Evolutionary conservation across 2,113 vertebrate species (phyloP), one percentile per base, ranked within the genome.

Genomic region (Bagarius yarrelli): DNA sequence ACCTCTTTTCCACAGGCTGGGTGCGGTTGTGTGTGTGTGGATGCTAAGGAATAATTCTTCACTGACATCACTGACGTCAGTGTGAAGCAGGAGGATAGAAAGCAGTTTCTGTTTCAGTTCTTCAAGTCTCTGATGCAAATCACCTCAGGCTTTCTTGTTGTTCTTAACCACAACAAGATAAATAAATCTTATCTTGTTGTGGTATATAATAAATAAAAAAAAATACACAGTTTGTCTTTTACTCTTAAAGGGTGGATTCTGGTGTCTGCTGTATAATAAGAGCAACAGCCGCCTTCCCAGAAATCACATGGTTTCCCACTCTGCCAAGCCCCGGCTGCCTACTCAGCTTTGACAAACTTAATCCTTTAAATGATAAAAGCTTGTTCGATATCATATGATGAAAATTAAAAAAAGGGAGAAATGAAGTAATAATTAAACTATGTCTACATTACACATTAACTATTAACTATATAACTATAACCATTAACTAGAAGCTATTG

Each of bases 221-320:
- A 8, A 47, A 47, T 9, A 47, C 44, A 6, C 11, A 8, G 1
- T 47, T 66, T n/a, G n/a, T 59, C 23, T 23, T 23, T 66, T 12
- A 13, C 19, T 36, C 5, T 23, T 1, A 6, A 32, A 23, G 16
- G 67, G 16, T 44, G 23, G 21, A 5, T 69, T 21, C 8, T 47
- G 12, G 12, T 25, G 18, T 71, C 44, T 71, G 67, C 44, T 69
- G 1, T 47, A 40, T 8, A 23, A 9, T 67, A n/a, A 67, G 64
- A 40, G 23, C n/a, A 6, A 12, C 21, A 19, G 36, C 63, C 36
- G 64, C 36, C 25, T 69, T 71, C 44, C 4, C 0, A 52, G 44
- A 71, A 71, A 71, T 27, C 69, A 52, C 69, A 50, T 50, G 25
- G 4, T 71, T 50, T 27, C 69, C 21, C 44, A 52, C 69, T 52